Evolutionary conservation across 2,797 vertebrate genomes (phyloP).

Genomic region (Gorsachius magnificus): DNA sequence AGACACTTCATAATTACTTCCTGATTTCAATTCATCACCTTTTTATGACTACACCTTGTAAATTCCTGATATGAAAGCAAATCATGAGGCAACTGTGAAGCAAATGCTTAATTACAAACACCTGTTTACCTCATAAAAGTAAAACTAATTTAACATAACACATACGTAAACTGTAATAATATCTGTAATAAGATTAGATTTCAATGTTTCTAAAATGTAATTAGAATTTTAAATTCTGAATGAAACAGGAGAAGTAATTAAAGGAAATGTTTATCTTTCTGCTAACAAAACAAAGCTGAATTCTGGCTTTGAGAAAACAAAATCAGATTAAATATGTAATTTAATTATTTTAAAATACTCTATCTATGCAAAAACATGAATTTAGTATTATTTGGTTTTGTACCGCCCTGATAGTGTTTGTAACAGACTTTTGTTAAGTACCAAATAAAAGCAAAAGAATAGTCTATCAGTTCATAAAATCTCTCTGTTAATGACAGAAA

Average conservation of each 20-base stretch:
- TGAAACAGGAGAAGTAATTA: neutral
- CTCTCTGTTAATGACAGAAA: neutral
- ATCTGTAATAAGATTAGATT: neutral
- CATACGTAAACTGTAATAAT: neutral
- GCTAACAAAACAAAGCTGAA: neutral
- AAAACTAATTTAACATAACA: neutral
- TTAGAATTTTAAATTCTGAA: neutral
- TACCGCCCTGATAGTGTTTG: neutral
- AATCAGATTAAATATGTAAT: neutral
- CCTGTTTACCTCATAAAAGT: neutral
- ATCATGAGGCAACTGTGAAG: neutral
- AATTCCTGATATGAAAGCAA: neutral
- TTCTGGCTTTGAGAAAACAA: neutral
- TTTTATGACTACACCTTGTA: neutral
- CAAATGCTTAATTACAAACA: neutral
- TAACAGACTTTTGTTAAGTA: neutral
- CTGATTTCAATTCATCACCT: neutral
- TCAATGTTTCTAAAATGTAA: neutral
- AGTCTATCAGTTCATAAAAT: neutral
- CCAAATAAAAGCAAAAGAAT: neutral
- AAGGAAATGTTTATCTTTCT: neutral
- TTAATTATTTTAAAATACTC: neutral
- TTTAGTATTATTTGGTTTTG: neutral
- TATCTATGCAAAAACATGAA: accelerated
- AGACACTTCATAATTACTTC: neutral